Evolutionary conservation across 2,113 vertebrate species (phyloP), one percentile per base, ranked within the genome.

Genomic region (Elachura formosa): DNA sequence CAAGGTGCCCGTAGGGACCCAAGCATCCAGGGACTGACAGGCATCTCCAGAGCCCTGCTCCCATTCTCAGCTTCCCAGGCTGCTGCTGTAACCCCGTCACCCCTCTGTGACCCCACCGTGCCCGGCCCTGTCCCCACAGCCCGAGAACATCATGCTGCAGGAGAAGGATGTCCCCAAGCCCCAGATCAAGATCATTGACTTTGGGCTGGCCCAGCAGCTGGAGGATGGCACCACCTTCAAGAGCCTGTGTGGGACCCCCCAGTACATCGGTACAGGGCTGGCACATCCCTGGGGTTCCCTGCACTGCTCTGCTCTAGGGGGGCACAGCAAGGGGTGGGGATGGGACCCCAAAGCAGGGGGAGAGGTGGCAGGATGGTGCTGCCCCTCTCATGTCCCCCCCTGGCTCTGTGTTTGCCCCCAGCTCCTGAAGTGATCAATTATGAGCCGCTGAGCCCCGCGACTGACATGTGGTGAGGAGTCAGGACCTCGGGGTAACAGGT

Each of bases 181-280:
- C 11, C 46, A 59, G 51, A 97, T 98, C 96, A 98, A 98, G 95
- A 98, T 98, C 67, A 98, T 98, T 0, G 98, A 98, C 90, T 98
- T 98, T 0, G 98, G 98, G 64, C 93, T 98, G 87, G 98, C 98
- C 9, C 97, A 98, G 66, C 93, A 46, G 73, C 97, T 99, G 58
- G 45, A 92, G 8, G 97, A 95, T 0, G 98, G 98, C 6, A 84
- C 91, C 87, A 96, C 97, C 87, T 98, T 97, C 96, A 98, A 58
- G 76, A 98, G 98, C 94, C 93, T 98, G 58, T 97, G 98, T 9
- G 98, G 98, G 51, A 99, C 98, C 11, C 98, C 98, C 0, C 98
- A 99, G 94, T 99, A 99, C 91, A 98, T 99, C 0, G 98, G 98
- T 99, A 87, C 81, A 95, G 67, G 84, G 31, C 40, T 10, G 87